These are phyloP conservation scores for Drosophila falleni DNA, from an alignment of 2,888 invertebrate species.

Conservation along the genomic window DNA sequence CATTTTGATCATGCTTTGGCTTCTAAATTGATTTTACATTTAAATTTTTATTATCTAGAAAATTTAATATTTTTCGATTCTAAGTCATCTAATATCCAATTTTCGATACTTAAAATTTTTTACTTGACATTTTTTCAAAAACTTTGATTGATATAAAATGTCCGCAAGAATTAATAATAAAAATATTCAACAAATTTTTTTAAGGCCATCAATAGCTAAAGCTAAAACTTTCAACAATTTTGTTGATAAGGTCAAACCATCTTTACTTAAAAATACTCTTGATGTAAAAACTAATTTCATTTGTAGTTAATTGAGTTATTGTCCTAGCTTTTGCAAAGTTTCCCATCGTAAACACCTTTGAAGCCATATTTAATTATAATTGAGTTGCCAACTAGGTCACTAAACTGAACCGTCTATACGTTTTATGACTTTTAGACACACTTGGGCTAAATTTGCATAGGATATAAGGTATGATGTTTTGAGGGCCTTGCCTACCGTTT, in stretches of 20 bases:
- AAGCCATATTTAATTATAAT: conserved; percentile 34
- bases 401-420: conserved; percentile 37
- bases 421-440: conserved; percentile 54
- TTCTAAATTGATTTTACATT: too few species aligned
- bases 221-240: background rate
- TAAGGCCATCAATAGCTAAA: background rate
- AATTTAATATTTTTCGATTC: too few species aligned
- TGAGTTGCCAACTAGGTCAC: conserved; percentile 48
- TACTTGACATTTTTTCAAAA: too few species aligned
- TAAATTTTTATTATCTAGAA: too few species aligned
- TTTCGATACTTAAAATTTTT: too few species aligned
- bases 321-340: background rate
- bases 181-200: background rate
- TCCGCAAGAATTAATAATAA: background rate
- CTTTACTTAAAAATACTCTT: background rate
- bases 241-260: background rate
- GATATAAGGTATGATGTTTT: conserved; percentile 22
- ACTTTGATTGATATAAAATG: too few species aligned
- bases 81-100: too few species aligned
- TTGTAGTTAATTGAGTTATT: conserved; percentile 6
- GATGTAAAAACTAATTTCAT: conserved; percentile 6
- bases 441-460: conserved; percentile 67
- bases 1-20: too few species aligned
- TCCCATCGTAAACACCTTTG: conserved; percentile 15
- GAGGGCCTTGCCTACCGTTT: conserved; percentile 18